Evolutionary conservation across 2,888 invertebrate genomes (phyloP), one percentile per base, ranked within the genome.

Genomic region (Pachliopta kotzebuea): DNA sequence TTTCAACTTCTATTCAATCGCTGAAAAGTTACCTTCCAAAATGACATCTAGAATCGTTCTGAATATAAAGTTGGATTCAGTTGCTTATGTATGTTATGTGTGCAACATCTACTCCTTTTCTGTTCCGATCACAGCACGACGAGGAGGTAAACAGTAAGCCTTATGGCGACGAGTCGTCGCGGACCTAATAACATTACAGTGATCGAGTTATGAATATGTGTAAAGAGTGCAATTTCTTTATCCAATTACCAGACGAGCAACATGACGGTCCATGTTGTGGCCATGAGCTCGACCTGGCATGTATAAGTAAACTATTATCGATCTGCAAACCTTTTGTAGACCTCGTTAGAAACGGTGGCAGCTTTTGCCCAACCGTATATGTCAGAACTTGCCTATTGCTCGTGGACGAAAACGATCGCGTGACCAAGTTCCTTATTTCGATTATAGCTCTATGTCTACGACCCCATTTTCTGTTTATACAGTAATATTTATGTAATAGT

Each of bases 351-450:
- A 69, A 71, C 65, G 71, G 66, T 67, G 69, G 67, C 68, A 66
- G 60, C 67, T 67, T 62, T 55, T 56, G 56, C 50, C 67, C 69
- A 67, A 72, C 69, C 67, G 52, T 26, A 37, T 42, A 23, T 24
- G 50, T 67, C 26, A 58, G 55, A 57, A 52, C 54, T 64, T 63
- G 60, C 61, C 69, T 67, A 70, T 70, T 70, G 71, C 72, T 73
- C 63, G 71, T 71, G 70, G 72, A 76, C 74, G 75, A 77, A 68
- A 65, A 76, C 72, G 72, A 74, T 85, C 77, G 88, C 88, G 89
- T 89, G 88, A 79, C 79, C 73, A 74, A 87, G 86, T 88, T 85
- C 80, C 79, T 81, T 81, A 83, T 83, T 84, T 79, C 80, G 88
- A 88, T 88, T 85, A 85, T 78, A 75, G 70, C 85, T 81, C 76